These are phyloP conservation scores for Hetaerina americana DNA, from an alignment of 1,140 invertebrate genomes.

Conservation along the genomic window DNA sequence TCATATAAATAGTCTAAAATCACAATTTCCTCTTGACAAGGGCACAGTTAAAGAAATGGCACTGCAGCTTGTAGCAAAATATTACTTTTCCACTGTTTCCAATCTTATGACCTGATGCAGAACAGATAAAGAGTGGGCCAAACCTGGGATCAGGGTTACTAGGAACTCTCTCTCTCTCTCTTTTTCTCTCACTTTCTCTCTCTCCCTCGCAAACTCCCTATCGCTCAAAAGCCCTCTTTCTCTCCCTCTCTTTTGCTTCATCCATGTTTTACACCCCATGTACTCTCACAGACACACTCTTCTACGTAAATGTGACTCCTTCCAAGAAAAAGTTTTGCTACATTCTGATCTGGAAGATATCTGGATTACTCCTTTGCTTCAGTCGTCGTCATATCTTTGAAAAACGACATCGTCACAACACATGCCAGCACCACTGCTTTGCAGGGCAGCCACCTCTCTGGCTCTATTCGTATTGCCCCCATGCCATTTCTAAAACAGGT, in stretches of 20 bases:
- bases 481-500: conserved; percentile 15
- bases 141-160: conserved; percentile 4
- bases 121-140: conserved; percentile 6
- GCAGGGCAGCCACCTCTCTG: background rate
- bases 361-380: conserved; percentile 9
- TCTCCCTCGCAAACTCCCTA: too few species aligned
- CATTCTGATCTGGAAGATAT: conserved; percentile 11
- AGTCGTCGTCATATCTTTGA: conserved; percentile 3
- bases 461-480: conserved; percentile 7
- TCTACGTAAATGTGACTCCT: background rate
- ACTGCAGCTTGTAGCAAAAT: conserved; percentile 10
- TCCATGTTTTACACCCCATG: conserved; percentile 1
- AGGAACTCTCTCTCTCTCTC: conserved; percentile 11
- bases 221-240: too few species aligned
- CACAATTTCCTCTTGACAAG: conserved; percentile 14
- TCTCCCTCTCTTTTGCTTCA: background rate
- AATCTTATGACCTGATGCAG: conserved; percentile 1
- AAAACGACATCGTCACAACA: conserved; percentile 3
- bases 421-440: background rate
- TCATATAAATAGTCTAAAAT: conserved; percentile 17
- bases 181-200: conserved; percentile 5
- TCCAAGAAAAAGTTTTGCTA: background rate
- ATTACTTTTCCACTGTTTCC: conserved; percentile 6
- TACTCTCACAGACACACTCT: background rate
- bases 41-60: conserved; percentile 15